These are phyloP conservation scores for Neodon shergylaensis DNA, from an alignment of 2,113 vertebrate species.

Conservation along the genomic window DNA sequence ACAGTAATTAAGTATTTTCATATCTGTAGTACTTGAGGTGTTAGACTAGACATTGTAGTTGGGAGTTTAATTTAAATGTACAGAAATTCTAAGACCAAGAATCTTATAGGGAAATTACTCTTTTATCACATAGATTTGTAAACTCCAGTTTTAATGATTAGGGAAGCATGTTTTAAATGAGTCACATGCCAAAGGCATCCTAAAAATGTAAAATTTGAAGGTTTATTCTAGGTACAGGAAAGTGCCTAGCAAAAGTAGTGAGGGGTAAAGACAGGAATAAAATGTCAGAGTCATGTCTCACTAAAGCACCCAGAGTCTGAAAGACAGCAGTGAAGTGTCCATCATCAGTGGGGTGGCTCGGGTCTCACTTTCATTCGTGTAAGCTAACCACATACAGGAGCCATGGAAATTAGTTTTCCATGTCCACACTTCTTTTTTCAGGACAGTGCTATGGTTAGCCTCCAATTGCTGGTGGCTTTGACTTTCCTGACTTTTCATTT, in stretches of 20 bases:
- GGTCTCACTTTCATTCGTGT: not conserved
- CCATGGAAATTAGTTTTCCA: not conserved
- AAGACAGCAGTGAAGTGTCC: not conserved
- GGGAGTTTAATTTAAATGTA: not conserved
- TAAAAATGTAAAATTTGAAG: not conserved
- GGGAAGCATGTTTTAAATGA: not conserved
- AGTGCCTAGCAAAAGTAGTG: not conserved
- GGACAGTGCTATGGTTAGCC: not conserved
- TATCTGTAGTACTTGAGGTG: not conserved
- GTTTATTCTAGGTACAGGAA: not conserved
- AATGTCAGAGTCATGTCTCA: not conserved
- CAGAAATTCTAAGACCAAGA: not conserved
- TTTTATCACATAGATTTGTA: not conserved
- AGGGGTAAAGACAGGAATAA: not conserved
- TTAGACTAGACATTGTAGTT: not conserved
- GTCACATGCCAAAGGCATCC: not conserved
- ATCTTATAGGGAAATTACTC: not conserved
- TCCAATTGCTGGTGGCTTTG: not conserved
- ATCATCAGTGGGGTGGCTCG: accelerated
- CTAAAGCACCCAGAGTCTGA: accelerated
- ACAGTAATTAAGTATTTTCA: not conserved
- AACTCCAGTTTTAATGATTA: not conserved
- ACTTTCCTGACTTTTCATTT: not conserved
- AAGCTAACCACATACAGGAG: not conserved
- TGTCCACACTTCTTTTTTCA: not conserved